Evolutionary conservation across 2,888 invertebrate species (phyloP), one percentile per base, ranked within the genome.

Genomic region (Sinelater perroti): DNA sequence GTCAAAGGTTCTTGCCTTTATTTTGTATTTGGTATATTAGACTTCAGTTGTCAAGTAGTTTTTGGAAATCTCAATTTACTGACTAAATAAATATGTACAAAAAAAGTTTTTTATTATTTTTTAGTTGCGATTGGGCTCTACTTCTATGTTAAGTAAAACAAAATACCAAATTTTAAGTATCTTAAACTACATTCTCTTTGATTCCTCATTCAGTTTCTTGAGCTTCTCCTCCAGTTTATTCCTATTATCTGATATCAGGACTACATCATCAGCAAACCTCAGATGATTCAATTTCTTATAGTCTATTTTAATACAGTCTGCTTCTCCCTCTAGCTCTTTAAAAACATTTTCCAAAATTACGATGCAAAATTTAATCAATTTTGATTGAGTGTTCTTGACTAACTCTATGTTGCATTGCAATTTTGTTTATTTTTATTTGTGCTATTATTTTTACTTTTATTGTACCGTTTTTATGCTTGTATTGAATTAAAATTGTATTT

Each of bases 241-340:
- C 6, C 20, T 1, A 7, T 40, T 3, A n/a, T 3, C 24, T 8
- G 1, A 21, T 13, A 21, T 10, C 1, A 20, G 24, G 6, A 40
- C 24, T 13, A 20, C 2, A 14, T 21, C 24, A 24, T 40, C 24
- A 11, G 24, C 20, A 40, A 40, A 40, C 21, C 20, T 40, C 21
- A 40, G 10, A n/a, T 40, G 40, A 13, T 20, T 40, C 24, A 21
- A 40, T 13, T 10, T 10, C 11, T 10, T 3, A 4, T 24, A 21
- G 13, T 40, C 24, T 24, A 21, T 10, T 21, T 21, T 21, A 24
- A 40, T 21, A 6, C 8, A 21, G 11, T 40, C 24, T 2, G 11
- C 13, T 10, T 40, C 40, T 14, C 40, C 11, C 7, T 10, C 11
- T 6, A 6, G 6, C 10, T 21, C 13, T 21, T 40, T 40, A 24